phyloP scores from a whole-genome alignment of 2,797 vertebrate genomes.

The Glyptemys insculpta region DNA sequence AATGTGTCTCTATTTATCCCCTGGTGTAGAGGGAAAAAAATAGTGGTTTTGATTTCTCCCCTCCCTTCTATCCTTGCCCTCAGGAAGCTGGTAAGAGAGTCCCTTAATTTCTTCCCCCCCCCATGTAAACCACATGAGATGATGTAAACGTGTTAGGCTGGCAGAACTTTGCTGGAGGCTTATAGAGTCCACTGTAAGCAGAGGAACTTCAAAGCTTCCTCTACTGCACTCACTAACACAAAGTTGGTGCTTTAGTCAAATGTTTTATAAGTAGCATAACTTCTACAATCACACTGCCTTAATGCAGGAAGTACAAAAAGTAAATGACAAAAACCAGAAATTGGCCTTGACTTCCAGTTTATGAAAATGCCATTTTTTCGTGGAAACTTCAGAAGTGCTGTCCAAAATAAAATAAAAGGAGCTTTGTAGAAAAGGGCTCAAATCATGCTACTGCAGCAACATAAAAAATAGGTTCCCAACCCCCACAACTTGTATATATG shows the following conservation, averaged over 20 bases:
- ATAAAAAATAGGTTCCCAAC: not conserved
- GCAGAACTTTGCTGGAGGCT: slow-evolving; percentile 56
- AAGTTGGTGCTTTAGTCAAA: slow-evolving; percentile 18
- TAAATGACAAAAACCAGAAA: not conserved
- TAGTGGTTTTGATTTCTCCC: slow-evolving; percentile 13
- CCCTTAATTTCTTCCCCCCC: slow-evolving; percentile 12
- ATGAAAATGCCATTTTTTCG: slow-evolving; percentile 16
- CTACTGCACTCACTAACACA: slow-evolving; percentile 2
- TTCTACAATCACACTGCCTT: slow-evolving; percentile 27
- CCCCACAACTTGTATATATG: not conserved
- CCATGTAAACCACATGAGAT: slow-evolving; percentile 54
- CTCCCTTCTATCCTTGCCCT: slow-evolving; percentile 25
- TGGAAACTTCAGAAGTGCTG: not conserved
- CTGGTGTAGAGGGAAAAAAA: slow-evolving; percentile 27
- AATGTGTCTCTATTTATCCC: slow-evolving; percentile 8
- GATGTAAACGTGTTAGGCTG: slow-evolving; percentile 29
- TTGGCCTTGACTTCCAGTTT: not conserved
- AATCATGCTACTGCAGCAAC: not conserved
- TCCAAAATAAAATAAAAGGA: slow-evolving; percentile 8
- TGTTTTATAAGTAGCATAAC: slow-evolving; percentile 36
- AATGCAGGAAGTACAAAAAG: slow-evolving; percentile 14
- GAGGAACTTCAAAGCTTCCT: slow-evolving; percentile 64
- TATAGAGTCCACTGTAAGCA: slow-evolving; percentile 20
- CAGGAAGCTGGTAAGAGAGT: slow-evolving; percentile 43
- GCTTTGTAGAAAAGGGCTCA: not conserved